These are phyloP conservation scores for Ips typographus DNA, from an alignment of 1,140 invertebrate species.

Conservation along the genomic window DNA sequence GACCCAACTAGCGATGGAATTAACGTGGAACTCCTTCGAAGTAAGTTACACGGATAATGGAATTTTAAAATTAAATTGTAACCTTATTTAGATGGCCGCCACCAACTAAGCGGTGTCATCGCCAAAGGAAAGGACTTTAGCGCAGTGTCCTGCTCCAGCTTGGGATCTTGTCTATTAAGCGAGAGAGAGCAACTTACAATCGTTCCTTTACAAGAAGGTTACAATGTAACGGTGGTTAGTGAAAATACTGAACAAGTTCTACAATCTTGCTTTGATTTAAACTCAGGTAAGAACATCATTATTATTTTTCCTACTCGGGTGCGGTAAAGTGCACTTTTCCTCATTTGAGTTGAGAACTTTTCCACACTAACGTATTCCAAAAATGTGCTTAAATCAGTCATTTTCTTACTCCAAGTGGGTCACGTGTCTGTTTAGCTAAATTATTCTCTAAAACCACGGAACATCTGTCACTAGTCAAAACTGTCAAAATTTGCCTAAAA, in stretches of 20 bases:
- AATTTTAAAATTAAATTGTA: no score
- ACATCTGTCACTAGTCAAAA: no score
- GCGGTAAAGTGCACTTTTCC: no score
- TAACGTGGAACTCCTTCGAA: conserved; percentile 3
- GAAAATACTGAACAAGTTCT: conserved; percentile 7
- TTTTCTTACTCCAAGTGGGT: no score
- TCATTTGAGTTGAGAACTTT: no score
- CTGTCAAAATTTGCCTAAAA: no score
- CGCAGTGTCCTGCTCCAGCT: conserved; percentile 6
- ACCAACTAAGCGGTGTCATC: conserved; percentile 10
- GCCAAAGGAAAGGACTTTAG: conserved; percentile 13
- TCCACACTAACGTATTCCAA: no score
- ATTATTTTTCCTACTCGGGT: no score
- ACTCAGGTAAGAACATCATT: conserved; percentile 4
- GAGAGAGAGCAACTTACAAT: conserved; percentile 9
- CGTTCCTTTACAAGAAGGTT: conserved; percentile 14
- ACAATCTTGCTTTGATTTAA: conserved; percentile 32
- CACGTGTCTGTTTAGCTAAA: no score
- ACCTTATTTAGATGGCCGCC: conserved; percentile 10
- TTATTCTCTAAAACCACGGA: no score
- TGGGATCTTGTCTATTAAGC: conserved; percentile 1
- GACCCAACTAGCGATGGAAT: conserved; percentile 1
- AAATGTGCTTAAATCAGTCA: no score
- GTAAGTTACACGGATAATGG: conserved; percentile 6
- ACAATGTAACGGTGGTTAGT: conserved; percentile 28